These are phyloP conservation scores for Gambusia affinis DNA, from an alignment of 2,113 vertebrate genomes.

Conservation along the genomic window DNA sequence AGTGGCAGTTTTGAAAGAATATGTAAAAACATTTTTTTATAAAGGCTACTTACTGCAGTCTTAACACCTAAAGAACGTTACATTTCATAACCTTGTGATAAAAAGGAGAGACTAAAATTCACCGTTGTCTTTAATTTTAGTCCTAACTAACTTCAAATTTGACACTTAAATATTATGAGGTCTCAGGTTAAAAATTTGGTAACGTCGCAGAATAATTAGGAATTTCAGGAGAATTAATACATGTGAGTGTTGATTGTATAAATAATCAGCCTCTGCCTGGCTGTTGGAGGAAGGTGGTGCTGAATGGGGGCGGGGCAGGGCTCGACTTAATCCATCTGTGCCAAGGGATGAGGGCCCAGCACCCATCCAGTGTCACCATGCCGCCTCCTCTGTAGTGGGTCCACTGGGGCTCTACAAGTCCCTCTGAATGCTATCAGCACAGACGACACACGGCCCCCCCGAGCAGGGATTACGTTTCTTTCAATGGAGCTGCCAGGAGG, in stretches of 20 bases:
- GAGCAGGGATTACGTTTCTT: slow-evolving; percentile 77
- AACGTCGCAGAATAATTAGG: slow-evolving; percentile 26
- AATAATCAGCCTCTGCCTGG: slow-evolving; percentile 69
- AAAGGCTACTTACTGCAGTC: no score
- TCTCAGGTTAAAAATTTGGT: slow-evolving; percentile 34
- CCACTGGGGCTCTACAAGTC: slow-evolving; percentile 70
- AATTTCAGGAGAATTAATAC: slow-evolving; percentile 37
- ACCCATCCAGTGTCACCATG: slow-evolving; percentile 66
- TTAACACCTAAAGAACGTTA: background rate
- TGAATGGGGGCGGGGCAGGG: slow-evolving; percentile 47
- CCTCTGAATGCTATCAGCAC: slow-evolving; percentile 80
- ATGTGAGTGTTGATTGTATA: slow-evolving; percentile 42
- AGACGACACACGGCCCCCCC: slow-evolving; percentile 74
- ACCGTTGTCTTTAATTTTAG: background rate
- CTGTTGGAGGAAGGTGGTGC: slow-evolving; percentile 61
- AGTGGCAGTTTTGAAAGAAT: no score
- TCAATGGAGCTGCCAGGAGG: slow-evolving; percentile 69
- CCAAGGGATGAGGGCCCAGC: slow-evolving; percentile 63
- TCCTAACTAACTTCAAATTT: slow-evolving; percentile 25
- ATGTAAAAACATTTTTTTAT: no score
- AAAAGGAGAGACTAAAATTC: background rate
- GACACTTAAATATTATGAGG: slow-evolving; percentile 6
- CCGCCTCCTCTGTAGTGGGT: slow-evolving; percentile 68
- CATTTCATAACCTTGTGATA: background rate
- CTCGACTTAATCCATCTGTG: slow-evolving; percentile 70